Evolutionary conservation across 2,797 vertebrate species (phyloP).

Genomic region (Prionace glauca): DNA sequence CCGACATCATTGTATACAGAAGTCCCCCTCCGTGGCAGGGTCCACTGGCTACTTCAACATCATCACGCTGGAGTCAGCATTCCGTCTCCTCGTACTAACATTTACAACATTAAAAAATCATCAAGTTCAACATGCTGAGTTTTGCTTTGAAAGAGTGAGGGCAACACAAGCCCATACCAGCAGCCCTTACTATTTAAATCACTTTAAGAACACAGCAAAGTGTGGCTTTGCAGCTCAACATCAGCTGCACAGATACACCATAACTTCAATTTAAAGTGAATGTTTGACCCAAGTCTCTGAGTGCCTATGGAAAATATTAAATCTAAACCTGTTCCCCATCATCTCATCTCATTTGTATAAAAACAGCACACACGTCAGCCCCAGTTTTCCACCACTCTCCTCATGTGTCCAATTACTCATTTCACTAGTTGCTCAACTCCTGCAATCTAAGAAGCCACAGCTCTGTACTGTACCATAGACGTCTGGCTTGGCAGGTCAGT

Average conservation of each 20-base stretch:
- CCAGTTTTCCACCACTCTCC: neutral
- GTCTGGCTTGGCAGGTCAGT: neutral
- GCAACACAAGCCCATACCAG: neutral
- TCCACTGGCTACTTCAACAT: neutral
- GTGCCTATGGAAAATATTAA: neutral
- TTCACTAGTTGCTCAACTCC: neutral
- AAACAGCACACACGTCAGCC: neutral
- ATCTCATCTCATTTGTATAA: neutral
- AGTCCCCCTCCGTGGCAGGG: neutral
- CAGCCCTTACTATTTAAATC: neutral
- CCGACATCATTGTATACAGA: neutral
- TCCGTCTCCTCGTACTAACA: neutral
- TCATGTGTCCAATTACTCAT: neutral
- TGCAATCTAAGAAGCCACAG: neutral
- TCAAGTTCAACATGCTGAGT: neutral
- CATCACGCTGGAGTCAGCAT: neutral
- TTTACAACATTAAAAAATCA: neutral
- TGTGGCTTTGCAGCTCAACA: neutral
- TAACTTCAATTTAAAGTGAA: neutral
- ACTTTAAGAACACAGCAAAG: neutral
- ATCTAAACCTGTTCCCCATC: neutral
- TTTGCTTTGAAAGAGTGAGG: neutral
- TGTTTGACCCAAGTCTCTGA: neutral
- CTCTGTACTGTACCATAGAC: neutral
- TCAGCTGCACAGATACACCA: too few relatives aligned